Percentiles rank a stretch among this genome's conserved stretches.
Evolutionary conservation across 2,113 vertebrate genomes (phyloP).

Genomic region (Hemiscyllium ocellatum): DNA sequence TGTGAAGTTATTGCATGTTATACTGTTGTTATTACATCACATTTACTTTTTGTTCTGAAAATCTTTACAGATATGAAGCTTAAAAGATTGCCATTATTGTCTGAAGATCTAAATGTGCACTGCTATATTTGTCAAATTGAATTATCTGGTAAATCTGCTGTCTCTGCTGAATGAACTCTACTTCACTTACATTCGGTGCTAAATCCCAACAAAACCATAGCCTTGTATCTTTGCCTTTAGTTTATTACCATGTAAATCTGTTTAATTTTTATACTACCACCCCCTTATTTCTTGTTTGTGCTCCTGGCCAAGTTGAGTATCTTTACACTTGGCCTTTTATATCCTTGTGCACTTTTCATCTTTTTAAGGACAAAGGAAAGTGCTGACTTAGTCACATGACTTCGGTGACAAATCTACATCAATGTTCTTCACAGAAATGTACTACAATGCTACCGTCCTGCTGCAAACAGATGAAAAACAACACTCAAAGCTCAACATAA

Average conservation of each 20-base stretch:
- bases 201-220: constrained; percentile 13
- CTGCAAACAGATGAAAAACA: constrained; percentile 5
- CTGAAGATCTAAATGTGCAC: constrained; percentile 7
- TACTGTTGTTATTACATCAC: background rate
- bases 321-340: constrained; percentile 14
- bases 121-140: constrained; percentile 7
- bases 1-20: background rate
- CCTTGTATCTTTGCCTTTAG: constrained; percentile 31
- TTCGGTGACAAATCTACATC: background rate
- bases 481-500: background rate
- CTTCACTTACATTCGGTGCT: constrained; percentile 26
- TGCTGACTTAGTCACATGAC: background rate
- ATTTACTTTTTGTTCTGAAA: constrained; percentile 21
- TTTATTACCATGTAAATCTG: constrained; percentile 25
- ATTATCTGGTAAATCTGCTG: background rate
- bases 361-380: background rate
- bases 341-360: constrained; percentile 1
- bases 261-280: constrained; percentile 5
- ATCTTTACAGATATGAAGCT: constrained; percentile 12
- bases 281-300: constrained; percentile 14
- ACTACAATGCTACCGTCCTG: background rate
- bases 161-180: constrained; percentile 28
- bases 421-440: background rate
- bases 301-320: constrained; percentile 3
- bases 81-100: background rate